Evolutionary conservation across 2,888 invertebrate species (phyloP), one percentile per base, ranked within the genome.

Genomic region (Chloroclysta siterata): DNA sequence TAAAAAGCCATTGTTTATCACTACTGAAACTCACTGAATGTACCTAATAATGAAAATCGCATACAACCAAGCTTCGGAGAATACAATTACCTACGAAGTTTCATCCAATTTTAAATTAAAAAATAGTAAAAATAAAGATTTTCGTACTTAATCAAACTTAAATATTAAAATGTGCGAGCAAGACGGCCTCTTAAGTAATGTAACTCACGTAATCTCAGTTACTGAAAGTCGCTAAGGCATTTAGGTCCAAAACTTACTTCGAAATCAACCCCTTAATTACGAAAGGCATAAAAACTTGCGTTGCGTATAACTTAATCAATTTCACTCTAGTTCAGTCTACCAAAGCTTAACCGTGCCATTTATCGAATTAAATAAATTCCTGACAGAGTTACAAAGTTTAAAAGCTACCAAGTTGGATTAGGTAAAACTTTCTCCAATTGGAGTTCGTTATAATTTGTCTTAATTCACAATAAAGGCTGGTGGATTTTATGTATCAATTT

Each of bases 301-400:
- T 22, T 22, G 22, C 22, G 1, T n/a, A 14, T 61, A 65, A 70
- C 63, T 68, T 62, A 69, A 70, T 72, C 67, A 70, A 70, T 70
- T 72, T 70, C 42, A 51, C 33, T 17, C 58, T 63, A 62, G 61
- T 57, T 56, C 58, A 66, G 66, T 61, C 56, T 63, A 60, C 46
- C 47, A 54, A 66, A 66, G 69, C 66, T 56, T 63, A 63, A 69
- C 69, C 60, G 53, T 53, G 69, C 68, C 71, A 62, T 69, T 72
- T 71, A 72, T 66, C 66, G 68, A 54, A 68, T 71, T 71, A 71
- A 66, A 62, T 62, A 66, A 72, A 67, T 67, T 72, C 60, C 48
- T 68, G 64, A 72, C 66, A 64, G 66, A 64, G 62, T 72, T 58
- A 70, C 65, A 42, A 66, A 72, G 66, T 70, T 70, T 68, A 60